Base-by-base conservation (phyloP, 2,113 vertebrate species). In the Syngnathoides biaculeatus region DNA sequence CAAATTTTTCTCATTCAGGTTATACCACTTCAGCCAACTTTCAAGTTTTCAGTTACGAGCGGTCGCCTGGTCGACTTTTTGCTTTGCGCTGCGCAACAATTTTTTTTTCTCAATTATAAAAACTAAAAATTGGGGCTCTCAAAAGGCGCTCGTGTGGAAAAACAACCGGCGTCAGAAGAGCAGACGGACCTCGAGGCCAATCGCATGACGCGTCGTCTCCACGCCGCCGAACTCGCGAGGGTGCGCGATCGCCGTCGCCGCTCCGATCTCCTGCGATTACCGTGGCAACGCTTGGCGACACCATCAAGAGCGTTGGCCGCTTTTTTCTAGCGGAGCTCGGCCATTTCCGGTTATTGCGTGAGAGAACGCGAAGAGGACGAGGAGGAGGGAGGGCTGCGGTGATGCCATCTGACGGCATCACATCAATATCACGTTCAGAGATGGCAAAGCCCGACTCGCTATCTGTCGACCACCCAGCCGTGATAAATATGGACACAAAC, bases 341-440 rank as follows among this genome's bases (percentile, higher is more conserved):
- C 84, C 88, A 85, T 85, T 92, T 92, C 92, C 91, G 90, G 89
- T 82, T 84, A 90, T 91, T 92, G 90, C 92, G 87, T 8, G 69
- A 40, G 83, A 71, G 81, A 72, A 59, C 30, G 30, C 59, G 60
- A 27, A 48, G 52, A 62, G 57, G 30, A 11, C 30, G n/a, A 42
- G 10, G 0, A 61, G 58, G 40, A 8, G 35, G 22, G 38, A 9
- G 0, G 22, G 60, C 39, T 43, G n/a, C 59, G 42, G 64, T 56
- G 22, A 50, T 14, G 56, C 47, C 79, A 77, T 76, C 63, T 80
- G 83, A 84, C 72, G 67, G 68, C 60, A 87, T 42, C 26, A 13
- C 60, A 72, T n/a, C 68, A 82, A 71, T 81, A 87, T 85, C 65
- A 56, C 53, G 71, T 20, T 30, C 50, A 13, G 26, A 19, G 19